Base-by-base conservation (phyloP, 1,140 invertebrate species). In the Pseudobourletiella spinata region DNA sequence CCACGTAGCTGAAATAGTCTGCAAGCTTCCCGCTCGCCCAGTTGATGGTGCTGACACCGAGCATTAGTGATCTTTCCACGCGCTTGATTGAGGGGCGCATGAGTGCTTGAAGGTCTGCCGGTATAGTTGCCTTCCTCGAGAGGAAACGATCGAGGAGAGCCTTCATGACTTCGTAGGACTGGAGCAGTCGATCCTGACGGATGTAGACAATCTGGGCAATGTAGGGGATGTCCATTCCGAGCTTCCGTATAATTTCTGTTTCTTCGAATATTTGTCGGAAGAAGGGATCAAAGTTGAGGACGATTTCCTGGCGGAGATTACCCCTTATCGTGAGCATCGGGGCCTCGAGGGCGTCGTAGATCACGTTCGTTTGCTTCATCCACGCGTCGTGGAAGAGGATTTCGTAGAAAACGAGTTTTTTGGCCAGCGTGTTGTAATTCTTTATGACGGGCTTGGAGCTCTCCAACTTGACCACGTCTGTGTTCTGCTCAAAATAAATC, bases 1-100 rank as follows among this genome's bases (percentile, higher is more conserved):
- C 74, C 35, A 88, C 79, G 64, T 80, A 75, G 2, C 78, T 74
- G 57, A 84, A 84, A 66, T 83, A 83, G 26, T 84, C 76, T 0
- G 80, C 75, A 48, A 88, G 83, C 65, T 85, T 83, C 42, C 86
- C 77, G 0, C 88, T 89, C 2, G 85, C 83, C 89, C 89, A 93
- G 0, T 84, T 87, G 18, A 91, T 80, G 1, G 81, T 82, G 0
- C 84, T 86, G 3, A 91, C 73, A 8, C 86, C 88, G 1, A 88
- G 86, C 71, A 86, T 83, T 63, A 91, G 84, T 8, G 81, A 78
- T 29, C 80, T 77, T 56, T 86, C 84, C 51, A 88, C 65, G 74
- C 86, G 83, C 54, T 83, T 75, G 4, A 89, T 74, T 59, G 83
- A 80, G 22, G 83, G 80, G 28, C 83, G 80, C 73, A 88, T 82